Base-by-base conservation (phyloP, 2,797 vertebrate species). In the Perodicticus potto region DNA sequence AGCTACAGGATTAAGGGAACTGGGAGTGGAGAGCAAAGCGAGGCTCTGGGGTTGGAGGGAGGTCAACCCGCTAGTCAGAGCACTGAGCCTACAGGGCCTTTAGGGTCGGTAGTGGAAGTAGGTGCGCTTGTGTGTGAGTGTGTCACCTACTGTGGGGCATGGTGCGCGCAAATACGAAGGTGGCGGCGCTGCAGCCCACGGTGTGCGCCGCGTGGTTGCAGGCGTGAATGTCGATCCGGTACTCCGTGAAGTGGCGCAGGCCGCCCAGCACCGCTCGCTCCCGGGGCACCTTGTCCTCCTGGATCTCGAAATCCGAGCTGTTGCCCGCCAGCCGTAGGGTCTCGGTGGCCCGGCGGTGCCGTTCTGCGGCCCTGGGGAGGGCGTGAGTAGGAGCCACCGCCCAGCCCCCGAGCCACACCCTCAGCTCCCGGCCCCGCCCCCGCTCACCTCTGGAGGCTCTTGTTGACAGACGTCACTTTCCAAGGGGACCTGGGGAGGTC, bases 151-250 rank as follows among this genome's bases (percentile, higher is more conserved):
- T 0, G 59, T 98, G 98, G 0, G 98, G 98, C 98, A 99, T 99
- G 72, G 99, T 99, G 92, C 99, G 98, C 12, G 99, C 98, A 0
- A 99, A 99, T 94, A 99, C 98, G 32, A 99, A 99, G 80, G 98
- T 98, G 94, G 99, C 98, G 0, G 98, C 98, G 1, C 99, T 99
- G 98, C 99, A 99, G 85, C 99, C 99, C 96, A 99, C 98, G 0
- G 97, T 98, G 95, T 99, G 98, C 0, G 98, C 99, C 0, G 99
- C 99, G 0, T 99, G 99, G 97, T 99, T 99, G 97, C 99, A 99
- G 91, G 98, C 99, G 0, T 99, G 99, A 96, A 99, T 99, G 96
- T 99, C 99, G 3, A 99, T 99, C 17, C 99, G 98, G 65, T 99
- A 99, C 90, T 99, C 98, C 0, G 99, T 99, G 98, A 99, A 99